Evolutionary conservation across 2,888 invertebrate species (phyloP).

Genomic region (Sesia bembeciformis): DNA sequence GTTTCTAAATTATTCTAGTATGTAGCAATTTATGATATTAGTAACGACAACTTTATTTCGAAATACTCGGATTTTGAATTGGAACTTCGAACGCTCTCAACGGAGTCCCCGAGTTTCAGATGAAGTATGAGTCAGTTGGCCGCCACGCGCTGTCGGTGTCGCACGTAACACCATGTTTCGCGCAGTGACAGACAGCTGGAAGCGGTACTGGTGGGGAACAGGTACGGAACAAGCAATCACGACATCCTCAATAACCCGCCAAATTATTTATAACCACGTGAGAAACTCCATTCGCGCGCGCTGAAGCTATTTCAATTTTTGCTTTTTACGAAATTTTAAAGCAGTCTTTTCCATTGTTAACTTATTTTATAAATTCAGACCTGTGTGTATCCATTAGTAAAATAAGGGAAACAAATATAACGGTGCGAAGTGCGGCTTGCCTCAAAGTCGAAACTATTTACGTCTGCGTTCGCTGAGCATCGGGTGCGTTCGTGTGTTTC

Average conservation of each 20-base stretch:
- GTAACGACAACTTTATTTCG: not conserved
- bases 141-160: constrained; percentile 50
- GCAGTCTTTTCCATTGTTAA: not conserved
- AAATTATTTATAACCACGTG: not conserved
- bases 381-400: constrained; percentile 1
- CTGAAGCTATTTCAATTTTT: not conserved
- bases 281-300: not conserved
- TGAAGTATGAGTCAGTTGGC: constrained; percentile 39
- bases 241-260: constrained; percentile 41
- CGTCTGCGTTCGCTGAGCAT: constrained; percentile 39
- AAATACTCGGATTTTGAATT: constrained; percentile 14
- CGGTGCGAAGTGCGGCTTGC: constrained; percentile 20
- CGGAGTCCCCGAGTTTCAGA: constrained; percentile 18
- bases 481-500: constrained; percentile 36
- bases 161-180: constrained; percentile 63
- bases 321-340: not conserved
- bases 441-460: constrained; percentile 44
- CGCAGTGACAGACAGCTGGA: constrained; percentile 61
- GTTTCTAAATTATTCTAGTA: not conserved
- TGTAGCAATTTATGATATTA: not conserved
- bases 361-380: not conserved
- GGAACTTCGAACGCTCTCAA: constrained; percentile 24
- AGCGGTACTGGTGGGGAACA: constrained; percentile 70
- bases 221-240: constrained; percentile 60
- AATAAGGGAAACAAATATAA: constrained; percentile 10